Evolutionary conservation across 2,888 invertebrate genomes (phyloP).

Genomic region (Stenodema calcarata): DNA sequence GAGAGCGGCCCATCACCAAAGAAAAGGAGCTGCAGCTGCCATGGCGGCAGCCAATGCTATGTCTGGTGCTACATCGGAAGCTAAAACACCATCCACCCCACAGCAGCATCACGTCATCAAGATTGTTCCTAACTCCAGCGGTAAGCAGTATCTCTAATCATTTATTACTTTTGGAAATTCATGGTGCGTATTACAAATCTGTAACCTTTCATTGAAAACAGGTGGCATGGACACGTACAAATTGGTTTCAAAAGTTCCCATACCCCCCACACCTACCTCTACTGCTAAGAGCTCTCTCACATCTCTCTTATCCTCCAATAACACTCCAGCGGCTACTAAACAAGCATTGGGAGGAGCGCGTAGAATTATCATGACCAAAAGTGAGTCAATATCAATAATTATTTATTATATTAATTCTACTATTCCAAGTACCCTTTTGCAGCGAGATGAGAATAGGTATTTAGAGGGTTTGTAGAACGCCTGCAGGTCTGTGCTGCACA

Average conservation of each 20-base stretch:
- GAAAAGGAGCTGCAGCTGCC: conserved; percentile 46
- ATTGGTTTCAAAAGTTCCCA: conserved; percentile 71
- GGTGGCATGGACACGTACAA: conserved; percentile 66
- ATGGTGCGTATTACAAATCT: conserved; percentile 2
- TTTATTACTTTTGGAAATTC: not conserved
- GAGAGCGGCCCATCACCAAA: conserved; percentile 87
- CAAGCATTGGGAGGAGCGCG: conserved; percentile 71
- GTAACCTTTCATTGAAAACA: not conserved
- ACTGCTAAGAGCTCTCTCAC: conserved; percentile 67
- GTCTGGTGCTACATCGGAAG: conserved; percentile 32
- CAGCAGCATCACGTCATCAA: conserved; percentile 62
- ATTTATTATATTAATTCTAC: too few species aligned
- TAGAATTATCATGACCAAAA: conserved; percentile 78
- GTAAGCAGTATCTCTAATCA: conserved; percentile 60
- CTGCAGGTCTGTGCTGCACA: too few species aligned
- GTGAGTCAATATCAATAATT: conserved; percentile 59
- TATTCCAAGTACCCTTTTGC: too few species aligned
- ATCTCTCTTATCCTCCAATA: conserved; percentile 68
- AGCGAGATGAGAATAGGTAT: too few species aligned
- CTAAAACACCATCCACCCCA: conserved; percentile 37
- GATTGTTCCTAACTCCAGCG: conserved; percentile 66
- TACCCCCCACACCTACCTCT: conserved; percentile 63
- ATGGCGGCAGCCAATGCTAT: conserved; percentile 16
- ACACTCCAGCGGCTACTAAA: conserved; percentile 68
- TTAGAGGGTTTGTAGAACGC: too few species aligned